A percentile compares a stretch with the other conserved stretches of the same genome.
These are phyloP conservation scores for Athalia cordata DNA, from an alignment of 2,888 invertebrate species.

Conservation along the genomic window DNA sequence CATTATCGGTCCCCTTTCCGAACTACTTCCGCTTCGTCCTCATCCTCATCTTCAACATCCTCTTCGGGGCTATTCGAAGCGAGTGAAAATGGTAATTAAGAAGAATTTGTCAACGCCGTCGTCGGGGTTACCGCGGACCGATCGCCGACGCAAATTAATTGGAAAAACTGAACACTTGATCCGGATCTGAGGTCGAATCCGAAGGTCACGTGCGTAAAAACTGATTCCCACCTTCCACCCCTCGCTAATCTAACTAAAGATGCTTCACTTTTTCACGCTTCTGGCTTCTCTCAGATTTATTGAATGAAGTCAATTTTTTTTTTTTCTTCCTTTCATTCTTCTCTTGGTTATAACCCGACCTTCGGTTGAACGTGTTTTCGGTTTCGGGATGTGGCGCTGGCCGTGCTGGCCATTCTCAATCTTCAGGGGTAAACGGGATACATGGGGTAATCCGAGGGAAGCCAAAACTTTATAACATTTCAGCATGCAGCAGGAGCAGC, in stretches of 20 bases:
- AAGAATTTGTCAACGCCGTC: slow-evolving; percentile 11
- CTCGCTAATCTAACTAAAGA: too few species aligned
- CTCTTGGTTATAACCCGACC: background rate
- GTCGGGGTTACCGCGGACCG: background rate
- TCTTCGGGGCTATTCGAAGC: background rate
- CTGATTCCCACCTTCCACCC: background rate
- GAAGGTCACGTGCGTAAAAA: background rate
- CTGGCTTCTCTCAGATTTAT: too few species aligned
- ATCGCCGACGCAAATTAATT: background rate
- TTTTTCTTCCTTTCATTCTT: background rate
- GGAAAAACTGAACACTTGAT: background rate
- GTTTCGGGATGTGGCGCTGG: background rate
- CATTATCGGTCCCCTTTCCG: background rate
- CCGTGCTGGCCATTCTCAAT: slow-evolving; percentile 5
- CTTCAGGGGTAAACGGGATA: slow-evolving; percentile 34
- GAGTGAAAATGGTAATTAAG: background rate
- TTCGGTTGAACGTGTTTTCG: background rate
- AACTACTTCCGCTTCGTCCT: background rate
- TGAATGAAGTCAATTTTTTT: background rate
- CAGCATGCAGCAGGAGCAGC: background rate
- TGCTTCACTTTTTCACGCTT: too few species aligned
- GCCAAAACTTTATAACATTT: slow-evolving; percentile 41
- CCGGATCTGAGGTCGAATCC: background rate
- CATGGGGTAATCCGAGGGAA: slow-evolving; percentile 7
- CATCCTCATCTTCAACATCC: background rate